Percentiles rank a stretch among this genome's conserved stretches.
These are phyloP conservation scores for Eubasilissa regina DNA, from an alignment of 1,140 invertebrate species.

Conservation along the genomic window DNA sequence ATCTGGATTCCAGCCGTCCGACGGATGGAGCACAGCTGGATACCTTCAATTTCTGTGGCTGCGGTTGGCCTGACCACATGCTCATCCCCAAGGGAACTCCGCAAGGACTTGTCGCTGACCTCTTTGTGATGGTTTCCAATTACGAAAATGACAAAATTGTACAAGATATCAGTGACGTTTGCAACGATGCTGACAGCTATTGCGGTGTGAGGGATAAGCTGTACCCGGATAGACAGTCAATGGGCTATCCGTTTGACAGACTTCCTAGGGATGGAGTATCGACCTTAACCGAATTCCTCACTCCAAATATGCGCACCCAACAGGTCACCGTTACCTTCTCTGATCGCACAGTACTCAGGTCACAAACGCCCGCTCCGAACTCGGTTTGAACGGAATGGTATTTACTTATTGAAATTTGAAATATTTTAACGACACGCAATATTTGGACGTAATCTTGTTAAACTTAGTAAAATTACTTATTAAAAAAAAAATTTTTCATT, in stretches of 20 bases:
- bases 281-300: slow-evolving; percentile 76
- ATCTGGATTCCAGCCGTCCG: slow-evolving; percentile 70
- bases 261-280: slow-evolving; percentile 68
- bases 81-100: slow-evolving; percentile 80
- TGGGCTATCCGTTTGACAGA: slow-evolving; percentile 87
- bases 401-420: too few relatives aligned
- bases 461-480: too few relatives aligned
- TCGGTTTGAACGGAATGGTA: too few relatives aligned
- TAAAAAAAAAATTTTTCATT: too few relatives aligned
- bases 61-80: slow-evolving; percentile 92
- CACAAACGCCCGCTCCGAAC: too few relatives aligned
- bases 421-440: too few relatives aligned
- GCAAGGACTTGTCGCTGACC: slow-evolving; percentile 79
- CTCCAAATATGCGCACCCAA: slow-evolving; percentile 79
- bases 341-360: too few relatives aligned
- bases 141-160: slow-evolving; percentile 79
- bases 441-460: too few relatives aligned
- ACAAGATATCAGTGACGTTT: slow-evolving; percentile 63
- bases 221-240: slow-evolving; percentile 81
- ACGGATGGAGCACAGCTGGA: slow-evolving; percentile 67
- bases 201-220: slow-evolving; percentile 81
- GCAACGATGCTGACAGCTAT: slow-evolving; percentile 81
- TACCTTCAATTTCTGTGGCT: slow-evolving; percentile 86
- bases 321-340: slow-evolving; percentile 72
- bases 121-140: slow-evolving; percentile 89